phyloP scores from a whole-genome alignment of 2,888 invertebrate genomes.

The Siphlonurus alternatus region DNA sequence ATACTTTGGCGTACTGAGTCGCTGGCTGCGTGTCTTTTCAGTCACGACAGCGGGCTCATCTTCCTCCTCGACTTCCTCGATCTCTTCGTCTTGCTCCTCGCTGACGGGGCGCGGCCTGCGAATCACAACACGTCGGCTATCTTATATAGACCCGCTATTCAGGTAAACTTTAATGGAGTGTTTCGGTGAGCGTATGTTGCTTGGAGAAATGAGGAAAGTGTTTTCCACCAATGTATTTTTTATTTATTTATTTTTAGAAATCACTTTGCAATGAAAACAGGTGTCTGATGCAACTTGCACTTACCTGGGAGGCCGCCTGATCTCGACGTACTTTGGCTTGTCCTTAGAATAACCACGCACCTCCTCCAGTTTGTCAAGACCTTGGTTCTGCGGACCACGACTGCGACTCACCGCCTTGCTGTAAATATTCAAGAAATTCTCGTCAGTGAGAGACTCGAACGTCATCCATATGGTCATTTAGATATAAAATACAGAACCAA shows the following conservation, averaged over 20 bases:
- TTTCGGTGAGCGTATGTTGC: too few relatives aligned
- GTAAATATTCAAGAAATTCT: too few relatives aligned
- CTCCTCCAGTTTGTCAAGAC: slow-evolving; percentile 26
- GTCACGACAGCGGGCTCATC: slow-evolving; percentile 17
- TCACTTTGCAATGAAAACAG: too few relatives aligned
- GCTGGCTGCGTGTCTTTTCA: background rate
- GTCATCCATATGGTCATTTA: too few relatives aligned
- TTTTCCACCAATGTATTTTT: too few relatives aligned
- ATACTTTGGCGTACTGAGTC: slow-evolving; percentile 7
- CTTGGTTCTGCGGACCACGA: slow-evolving; percentile 36
- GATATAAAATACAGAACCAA: too few relatives aligned
- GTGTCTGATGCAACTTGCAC: background rate
- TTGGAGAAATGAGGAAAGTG: too few relatives aligned
- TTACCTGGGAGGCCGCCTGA: background rate
- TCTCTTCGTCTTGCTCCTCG: slow-evolving; percentile 17
- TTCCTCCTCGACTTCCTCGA: slow-evolving; percentile 25
- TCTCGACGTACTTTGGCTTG: slow-evolving; percentile 20
- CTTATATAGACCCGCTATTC: too few relatives aligned
- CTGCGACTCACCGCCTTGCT: background rate
- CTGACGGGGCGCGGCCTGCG: slow-evolving; percentile 12
- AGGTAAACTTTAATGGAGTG: too few relatives aligned
- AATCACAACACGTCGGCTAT: slow-evolving; percentile 5
- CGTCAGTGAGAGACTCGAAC: too few relatives aligned
- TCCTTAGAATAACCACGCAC: slow-evolving; percentile 27
- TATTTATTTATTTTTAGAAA: too few relatives aligned